These are phyloP conservation scores for Mixornis gularis DNA, from an alignment of 2,113 vertebrate species.

Conservation along the genomic window DNA sequence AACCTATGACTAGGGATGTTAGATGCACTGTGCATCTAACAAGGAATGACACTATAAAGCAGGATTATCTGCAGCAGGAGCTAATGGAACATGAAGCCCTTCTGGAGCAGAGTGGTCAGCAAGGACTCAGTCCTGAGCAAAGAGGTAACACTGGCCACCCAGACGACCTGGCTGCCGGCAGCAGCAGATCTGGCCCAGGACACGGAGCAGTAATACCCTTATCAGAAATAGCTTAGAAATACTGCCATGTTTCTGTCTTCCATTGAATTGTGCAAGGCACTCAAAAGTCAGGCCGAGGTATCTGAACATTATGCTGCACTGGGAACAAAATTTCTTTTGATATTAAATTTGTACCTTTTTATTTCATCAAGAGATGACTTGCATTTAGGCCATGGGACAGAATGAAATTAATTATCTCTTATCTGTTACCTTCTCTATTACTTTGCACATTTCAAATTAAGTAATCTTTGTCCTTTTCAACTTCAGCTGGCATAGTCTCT, in stretches of 20 bases:
- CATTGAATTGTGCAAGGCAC: not conserved
- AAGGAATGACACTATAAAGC: not conserved
- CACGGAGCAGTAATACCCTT: not conserved
- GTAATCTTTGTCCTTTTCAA: not conserved
- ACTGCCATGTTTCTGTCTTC: not conserved
- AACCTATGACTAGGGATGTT: not conserved
- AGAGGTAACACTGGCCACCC: not conserved
- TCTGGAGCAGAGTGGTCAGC: not conserved
- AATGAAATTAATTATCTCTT: conserved; percentile 23
- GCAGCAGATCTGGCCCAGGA: not conserved
- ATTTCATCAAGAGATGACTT: conserved; percentile 44
- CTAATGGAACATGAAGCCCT: not conserved
- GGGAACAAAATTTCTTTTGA: conserved; percentile 26
- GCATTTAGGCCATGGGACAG: not conserved
- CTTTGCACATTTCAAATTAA: conserved; percentile 41
- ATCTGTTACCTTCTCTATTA: conserved; percentile 37
- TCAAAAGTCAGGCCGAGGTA: not conserved
- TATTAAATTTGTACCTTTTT: conserved; percentile 46
- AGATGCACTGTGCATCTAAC: not conserved
- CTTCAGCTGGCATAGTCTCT: not conserved
- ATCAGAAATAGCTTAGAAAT: not conserved
- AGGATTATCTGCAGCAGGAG: not conserved
- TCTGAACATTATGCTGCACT: not conserved
- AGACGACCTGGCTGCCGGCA: not conserved
- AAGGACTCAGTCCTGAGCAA: not conserved